Evolutionary conservation across 2,888 invertebrate species (phyloP).

Genomic region (Chaitophorus viminalis): DNA sequence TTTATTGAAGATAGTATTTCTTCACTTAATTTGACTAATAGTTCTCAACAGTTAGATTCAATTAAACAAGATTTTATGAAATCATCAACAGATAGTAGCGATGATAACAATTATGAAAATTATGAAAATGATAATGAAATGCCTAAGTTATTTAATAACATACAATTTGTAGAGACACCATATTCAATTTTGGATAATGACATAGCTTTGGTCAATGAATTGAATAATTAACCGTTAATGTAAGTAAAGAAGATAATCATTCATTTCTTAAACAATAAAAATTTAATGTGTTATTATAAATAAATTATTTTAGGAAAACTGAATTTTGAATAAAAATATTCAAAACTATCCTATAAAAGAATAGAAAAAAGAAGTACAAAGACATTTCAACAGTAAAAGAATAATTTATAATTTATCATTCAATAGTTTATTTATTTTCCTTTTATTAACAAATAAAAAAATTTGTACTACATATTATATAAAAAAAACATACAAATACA

Average conservation of each 20-base stretch:
- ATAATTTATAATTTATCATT: slow-evolving; percentile 26
- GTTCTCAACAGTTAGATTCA: not conserved
- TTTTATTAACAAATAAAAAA: slow-evolving; percentile 45
- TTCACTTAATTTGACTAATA: not conserved
- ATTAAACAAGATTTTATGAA: not conserved
- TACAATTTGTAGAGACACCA: not conserved
- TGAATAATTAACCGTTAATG: not conserved
- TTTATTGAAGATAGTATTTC: not conserved
- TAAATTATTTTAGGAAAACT: not conserved
- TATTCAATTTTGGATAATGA: not conserved
- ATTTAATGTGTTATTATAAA: too few species aligned
- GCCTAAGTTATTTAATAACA: not conserved
- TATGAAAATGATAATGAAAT: not conserved
- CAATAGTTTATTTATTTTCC: slow-evolving; percentile 24
- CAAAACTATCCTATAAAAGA: not conserved
- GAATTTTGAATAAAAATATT: not conserved
- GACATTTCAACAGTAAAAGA: slow-evolving; percentile 1
- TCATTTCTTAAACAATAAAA: not conserved
- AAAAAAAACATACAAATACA: slow-evolving; percentile 17
- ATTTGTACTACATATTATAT: slow-evolving; percentile 55
- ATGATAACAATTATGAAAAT: not conserved
- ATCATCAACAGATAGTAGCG: not conserved
- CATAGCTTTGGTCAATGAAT: not conserved
- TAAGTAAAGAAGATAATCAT: not conserved
- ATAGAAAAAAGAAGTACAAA: not conserved